Percentiles rank a stretch among this genome's conserved stretches.
Conservation (phyloP, 2,113 vertebrate species). For the Tyrannus savana region DNA sequence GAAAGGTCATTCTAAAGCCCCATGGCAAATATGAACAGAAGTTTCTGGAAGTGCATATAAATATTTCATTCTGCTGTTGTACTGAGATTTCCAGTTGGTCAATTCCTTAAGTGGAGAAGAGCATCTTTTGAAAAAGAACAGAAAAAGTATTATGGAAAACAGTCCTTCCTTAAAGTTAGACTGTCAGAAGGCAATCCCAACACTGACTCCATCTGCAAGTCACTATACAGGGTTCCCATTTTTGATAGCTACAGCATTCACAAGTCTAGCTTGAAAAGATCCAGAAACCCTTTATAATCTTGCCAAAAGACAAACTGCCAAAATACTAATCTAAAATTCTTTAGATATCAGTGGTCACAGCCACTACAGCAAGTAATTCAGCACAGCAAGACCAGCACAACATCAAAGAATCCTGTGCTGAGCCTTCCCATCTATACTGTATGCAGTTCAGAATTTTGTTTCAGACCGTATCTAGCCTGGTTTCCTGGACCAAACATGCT, state of each 20-base stretch:
- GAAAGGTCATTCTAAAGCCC: not conserved
- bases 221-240: not conserved
- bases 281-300: slow-evolving; percentile 39
- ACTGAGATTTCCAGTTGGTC: not conserved
- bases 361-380: not conserved
- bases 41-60: not conserved
- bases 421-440: not conserved
- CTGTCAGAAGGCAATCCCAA: not conserved
- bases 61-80: not conserved
- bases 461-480: not conserved
- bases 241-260: not conserved
- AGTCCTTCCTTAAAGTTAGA: not conserved
- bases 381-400: not conserved
- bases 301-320: slow-evolving; percentile 7
- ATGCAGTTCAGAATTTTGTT: not conserved
- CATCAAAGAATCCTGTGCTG: not conserved
- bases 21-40: not conserved
- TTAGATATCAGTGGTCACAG: slow-evolving; percentile 23
- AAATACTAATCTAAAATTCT: slow-evolving; percentile 20
- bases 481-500: not conserved
- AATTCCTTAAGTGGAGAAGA: not conserved
- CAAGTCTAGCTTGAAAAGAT: not conserved
- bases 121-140: not conserved
- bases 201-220: not conserved
- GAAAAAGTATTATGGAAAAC: not conserved